Evolutionary conservation across 2,888 invertebrate species (phyloP).

Genomic region (Nesidiocoris tenuis): DNA sequence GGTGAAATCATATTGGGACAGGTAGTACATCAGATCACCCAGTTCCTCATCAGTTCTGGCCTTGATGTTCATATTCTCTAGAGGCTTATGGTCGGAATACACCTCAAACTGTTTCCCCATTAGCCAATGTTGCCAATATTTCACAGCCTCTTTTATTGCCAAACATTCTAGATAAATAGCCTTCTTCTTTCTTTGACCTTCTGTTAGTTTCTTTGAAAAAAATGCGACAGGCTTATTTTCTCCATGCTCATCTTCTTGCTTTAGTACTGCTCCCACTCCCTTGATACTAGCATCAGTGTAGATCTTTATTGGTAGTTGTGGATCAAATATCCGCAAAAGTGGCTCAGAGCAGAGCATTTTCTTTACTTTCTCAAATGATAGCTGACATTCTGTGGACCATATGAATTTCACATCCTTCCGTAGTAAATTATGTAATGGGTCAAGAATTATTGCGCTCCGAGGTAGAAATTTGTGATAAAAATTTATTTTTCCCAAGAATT

Average conservation of each 20-base stretch:
- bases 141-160: slow-evolving; percentile 44
- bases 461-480: slow-evolving; percentile 40
- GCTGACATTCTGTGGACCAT: neutral
- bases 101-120: slow-evolving; percentile 36
- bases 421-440: slow-evolving; percentile 38
- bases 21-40: slow-evolving; percentile 48
- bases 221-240: slow-evolving; percentile 16
- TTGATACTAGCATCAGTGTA: slow-evolving; percentile 51
- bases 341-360: slow-evolving; percentile 42
- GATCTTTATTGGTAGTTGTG: slow-evolving; percentile 50
- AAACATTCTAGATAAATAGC: slow-evolving; percentile 40
- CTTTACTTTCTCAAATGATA: neutral
- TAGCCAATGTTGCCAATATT: slow-evolving; percentile 43
- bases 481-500: no score
- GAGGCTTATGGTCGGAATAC: slow-evolving; percentile 45
- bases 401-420: slow-evolving; percentile 1
- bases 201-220: slow-evolving; percentile 9
- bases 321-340: slow-evolving; percentile 51
- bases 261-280: slow-evolving; percentile 50
- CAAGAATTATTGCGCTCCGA: slow-evolving; percentile 19
- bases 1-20: slow-evolving; percentile 49
- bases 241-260: slow-evolving; percentile 45
- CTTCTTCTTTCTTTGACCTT: slow-evolving; percentile 39
- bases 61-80: slow-evolving; percentile 48
- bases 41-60: slow-evolving; percentile 48